Base-by-base conservation (phyloP, 2,888 invertebrate species). In the Leptinotarsa peninsularis region DNA sequence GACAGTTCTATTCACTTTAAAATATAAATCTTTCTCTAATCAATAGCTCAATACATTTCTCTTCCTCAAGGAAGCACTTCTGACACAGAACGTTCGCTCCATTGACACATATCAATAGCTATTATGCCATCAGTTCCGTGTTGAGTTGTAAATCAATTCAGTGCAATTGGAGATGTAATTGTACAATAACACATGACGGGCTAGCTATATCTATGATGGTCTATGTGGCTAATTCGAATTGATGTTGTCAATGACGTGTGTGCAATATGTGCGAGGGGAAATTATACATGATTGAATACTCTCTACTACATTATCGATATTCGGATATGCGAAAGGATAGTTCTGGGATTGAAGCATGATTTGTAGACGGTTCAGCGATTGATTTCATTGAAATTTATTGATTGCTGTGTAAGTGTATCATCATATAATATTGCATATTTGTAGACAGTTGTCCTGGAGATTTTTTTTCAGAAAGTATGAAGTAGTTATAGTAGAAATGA, bases 131-230 rank as follows among this genome's bases (percentile, higher is more conserved):
- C 83, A 79, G 82, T 80, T 81, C 82, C 74, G 80, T 81, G 81
- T 83, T 72, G 76, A 81, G 83, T 81, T 82, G 81, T 86, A 86
- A 86, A 86, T 86, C 86, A 86, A 86, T 85, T 85, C 83, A 81
- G 77, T 83, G 85, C 85, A 86, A 86, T 86, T 86, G 85, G 84
- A 84, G 83, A 84, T 84, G 84, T 86, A 86, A 86, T 86, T 86
- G 85, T 84, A 83, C 83, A 83, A 84, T 84, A 85, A 84, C 84
- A 82, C 81, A 82, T 83, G 84, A 84, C 83, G 79, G 75, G 79
- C 75, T 81, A 78, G 79, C 79, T 78, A 78, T 80, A 80, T 80
- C 79, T 78, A 76, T 70, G 49, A 63, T 72, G 72, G 75, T 75
- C 79, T 79, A 79, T 81, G 77, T 76, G 81, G 80, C 82, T 84